Evolutionary conservation across 2,113 vertebrate species (phyloP).

Genomic region (Callipepla californica): DNA sequence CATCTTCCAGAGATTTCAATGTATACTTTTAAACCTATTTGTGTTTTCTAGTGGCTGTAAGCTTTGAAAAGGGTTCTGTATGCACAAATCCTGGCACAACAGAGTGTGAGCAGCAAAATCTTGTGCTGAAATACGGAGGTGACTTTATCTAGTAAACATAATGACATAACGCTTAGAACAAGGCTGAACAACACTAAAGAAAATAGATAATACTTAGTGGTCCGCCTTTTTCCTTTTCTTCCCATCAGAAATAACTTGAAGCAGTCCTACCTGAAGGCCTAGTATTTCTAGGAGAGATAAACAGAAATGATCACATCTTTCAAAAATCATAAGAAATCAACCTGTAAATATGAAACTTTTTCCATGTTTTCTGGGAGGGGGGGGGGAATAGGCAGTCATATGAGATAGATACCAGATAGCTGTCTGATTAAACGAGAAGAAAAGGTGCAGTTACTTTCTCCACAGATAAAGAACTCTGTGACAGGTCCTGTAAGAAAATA

Average conservation of each 20-base stretch:
- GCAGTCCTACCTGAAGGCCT: neutral
- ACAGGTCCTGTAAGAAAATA: neutral
- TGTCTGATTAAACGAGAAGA: neutral
- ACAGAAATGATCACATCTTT: neutral
- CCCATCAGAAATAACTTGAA: neutral
- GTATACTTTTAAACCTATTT: neutral
- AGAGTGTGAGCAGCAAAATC: neutral
- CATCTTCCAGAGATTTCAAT: neutral
- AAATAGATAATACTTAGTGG: neutral
- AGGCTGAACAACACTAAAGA: neutral
- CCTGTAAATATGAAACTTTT: neutral
- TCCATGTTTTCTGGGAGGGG: neutral
- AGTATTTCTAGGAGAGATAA: neutral
- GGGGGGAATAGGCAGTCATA: neutral
- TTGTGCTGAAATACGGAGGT: neutral
- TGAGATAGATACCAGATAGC: neutral
- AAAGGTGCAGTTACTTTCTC: neutral
- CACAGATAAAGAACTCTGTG: neutral
- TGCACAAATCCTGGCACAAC: neutral
- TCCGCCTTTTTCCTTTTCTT: neutral
- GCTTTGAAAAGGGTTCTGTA: neutral
- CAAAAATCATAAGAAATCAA: neutral
- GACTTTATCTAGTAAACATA: neutral
- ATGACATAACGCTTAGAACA: neutral
- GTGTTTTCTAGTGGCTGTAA: neutral